A percentile compares a stretch with the other conserved stretches of the same genome.
phyloP scores from a whole-genome alignment of 1,140 invertebrate species.

The Sinella curviseta region DNA sequence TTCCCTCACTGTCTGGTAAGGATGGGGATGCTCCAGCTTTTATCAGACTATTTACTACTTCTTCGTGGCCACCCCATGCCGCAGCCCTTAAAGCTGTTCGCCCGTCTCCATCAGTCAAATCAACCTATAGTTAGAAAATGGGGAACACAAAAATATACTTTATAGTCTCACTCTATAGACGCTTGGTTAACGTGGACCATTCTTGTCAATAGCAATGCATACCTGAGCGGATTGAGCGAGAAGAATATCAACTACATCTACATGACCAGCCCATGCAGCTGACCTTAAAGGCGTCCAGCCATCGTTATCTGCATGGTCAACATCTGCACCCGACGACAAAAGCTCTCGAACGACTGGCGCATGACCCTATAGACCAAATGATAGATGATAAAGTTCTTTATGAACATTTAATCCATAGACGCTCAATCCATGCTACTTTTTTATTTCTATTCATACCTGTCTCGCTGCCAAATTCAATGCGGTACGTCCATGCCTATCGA shows the following conservation, averaged over 20 bases:
- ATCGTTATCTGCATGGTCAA: slow-evolving; percentile 60
- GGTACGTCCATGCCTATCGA: slow-evolving; percentile 76
- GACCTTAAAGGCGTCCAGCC: slow-evolving; percentile 60
- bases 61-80: slow-evolving; percentile 86
- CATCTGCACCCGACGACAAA: slow-evolving; percentile 58
- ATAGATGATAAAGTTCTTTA: not conserved
- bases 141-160: too few species aligned
- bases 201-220: slow-evolving; percentile 7
- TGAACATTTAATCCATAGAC: slow-evolving; percentile 49
- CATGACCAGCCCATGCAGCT: slow-evolving; percentile 59
- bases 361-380: slow-evolving; percentile 62
- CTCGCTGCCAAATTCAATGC: slow-evolving; percentile 79
- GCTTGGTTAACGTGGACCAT: too few species aligned
- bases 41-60: slow-evolving; percentile 80
- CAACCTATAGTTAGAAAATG: slow-evolving; percentile 58
- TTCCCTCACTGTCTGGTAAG: slow-evolving; percentile 75
- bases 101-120: slow-evolving; percentile 83
- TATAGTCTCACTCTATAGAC: not conserved
- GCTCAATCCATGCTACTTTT: too few species aligned
- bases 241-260: slow-evolving; percentile 69
- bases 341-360: slow-evolving; percentile 60
- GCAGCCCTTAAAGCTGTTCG: slow-evolving; percentile 85
- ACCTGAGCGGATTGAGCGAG: slow-evolving; percentile 73
- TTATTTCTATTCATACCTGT: slow-evolving; percentile 56
- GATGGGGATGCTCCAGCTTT: slow-evolving; percentile 69